Evolutionary conservation across 2,888 invertebrate genomes (phyloP).

Genomic region (Lithodes maja): DNA sequence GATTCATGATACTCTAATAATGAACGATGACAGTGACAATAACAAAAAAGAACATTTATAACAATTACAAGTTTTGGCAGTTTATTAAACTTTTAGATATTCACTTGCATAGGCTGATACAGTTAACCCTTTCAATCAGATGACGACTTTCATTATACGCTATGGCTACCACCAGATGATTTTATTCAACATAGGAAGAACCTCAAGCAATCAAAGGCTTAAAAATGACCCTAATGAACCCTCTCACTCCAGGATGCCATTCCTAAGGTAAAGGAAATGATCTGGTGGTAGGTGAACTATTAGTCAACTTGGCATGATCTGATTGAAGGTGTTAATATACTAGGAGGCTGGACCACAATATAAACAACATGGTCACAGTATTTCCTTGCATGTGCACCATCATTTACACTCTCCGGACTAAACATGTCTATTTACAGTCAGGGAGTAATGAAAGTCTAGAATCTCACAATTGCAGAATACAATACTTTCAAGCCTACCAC

Average conservation of each 20-base stretch:
- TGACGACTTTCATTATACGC: too few species aligned
- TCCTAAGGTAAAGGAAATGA: too few species aligned
- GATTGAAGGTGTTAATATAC: constrained; percentile 3
- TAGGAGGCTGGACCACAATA: constrained; percentile 45
- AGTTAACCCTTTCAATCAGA: neutral
- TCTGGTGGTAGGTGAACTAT: too few species aligned
- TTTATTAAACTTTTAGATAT: constrained; percentile 45
- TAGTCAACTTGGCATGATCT: too few species aligned
- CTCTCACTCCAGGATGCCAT: too few species aligned
- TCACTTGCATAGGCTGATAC: constrained; percentile 66
- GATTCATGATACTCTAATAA: constrained; percentile 51
- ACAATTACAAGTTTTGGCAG: constrained; percentile 57
- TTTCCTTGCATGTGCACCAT: constrained; percentile 33
- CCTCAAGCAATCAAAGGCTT: too few species aligned
- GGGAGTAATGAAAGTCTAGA: constrained; percentile 14
- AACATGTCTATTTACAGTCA: constrained; percentile 29
- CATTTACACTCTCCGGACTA: constrained; percentile 16
- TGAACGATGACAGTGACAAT: constrained; percentile 51
- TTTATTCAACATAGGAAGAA: too few species aligned
- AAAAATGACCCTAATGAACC: too few species aligned
- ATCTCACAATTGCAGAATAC: constrained; percentile 23
- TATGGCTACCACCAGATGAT: too few species aligned
- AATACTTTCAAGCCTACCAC: constrained; percentile 35
- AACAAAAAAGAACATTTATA: constrained; percentile 58
- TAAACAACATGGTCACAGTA: constrained; percentile 25